A percentile compares a stretch with the other conserved stretches of the same genome.
These are phyloP conservation scores for Falco concolor DNA, from an alignment of 2,797 vertebrate species.

Conservation along the genomic window DNA sequence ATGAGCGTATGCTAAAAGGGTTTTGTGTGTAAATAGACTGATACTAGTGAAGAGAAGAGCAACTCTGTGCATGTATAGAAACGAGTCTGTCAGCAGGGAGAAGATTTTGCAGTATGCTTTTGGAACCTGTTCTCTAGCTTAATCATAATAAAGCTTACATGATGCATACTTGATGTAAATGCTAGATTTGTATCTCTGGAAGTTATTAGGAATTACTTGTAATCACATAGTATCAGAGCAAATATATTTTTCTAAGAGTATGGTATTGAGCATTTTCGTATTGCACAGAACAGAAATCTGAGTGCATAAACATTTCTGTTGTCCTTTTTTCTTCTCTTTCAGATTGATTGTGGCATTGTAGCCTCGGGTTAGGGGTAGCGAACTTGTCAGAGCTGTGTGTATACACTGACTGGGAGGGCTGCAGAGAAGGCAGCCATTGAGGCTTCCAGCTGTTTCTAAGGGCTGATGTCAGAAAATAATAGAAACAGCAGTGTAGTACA, in stretches of 20 bases:
- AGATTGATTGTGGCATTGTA: neutral
- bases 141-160: neutral
- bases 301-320: neutral
- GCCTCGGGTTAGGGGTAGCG: neutral
- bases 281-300: neutral
- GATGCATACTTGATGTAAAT: neutral
- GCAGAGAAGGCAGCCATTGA: neutral
- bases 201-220: neutral
- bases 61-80: neutral
- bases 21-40: neutral
- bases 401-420: neutral
- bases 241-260: neutral
- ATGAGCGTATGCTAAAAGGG: neutral
- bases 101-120: neutral
- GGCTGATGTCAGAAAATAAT: neutral
- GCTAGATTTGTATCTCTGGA: accelerated
- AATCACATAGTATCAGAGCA: neutral
- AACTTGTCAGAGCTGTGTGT: neutral
- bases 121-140: neutral
- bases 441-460: neutral
- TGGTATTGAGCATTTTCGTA: neutral
- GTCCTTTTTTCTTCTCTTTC: neutral
- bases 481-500: neutral
- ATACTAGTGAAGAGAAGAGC: neutral
- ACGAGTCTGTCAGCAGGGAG: neutral